Evolutionary conservation across 2,888 invertebrate species (phyloP).

Genomic region (Epistrophella euchroma): DNA sequence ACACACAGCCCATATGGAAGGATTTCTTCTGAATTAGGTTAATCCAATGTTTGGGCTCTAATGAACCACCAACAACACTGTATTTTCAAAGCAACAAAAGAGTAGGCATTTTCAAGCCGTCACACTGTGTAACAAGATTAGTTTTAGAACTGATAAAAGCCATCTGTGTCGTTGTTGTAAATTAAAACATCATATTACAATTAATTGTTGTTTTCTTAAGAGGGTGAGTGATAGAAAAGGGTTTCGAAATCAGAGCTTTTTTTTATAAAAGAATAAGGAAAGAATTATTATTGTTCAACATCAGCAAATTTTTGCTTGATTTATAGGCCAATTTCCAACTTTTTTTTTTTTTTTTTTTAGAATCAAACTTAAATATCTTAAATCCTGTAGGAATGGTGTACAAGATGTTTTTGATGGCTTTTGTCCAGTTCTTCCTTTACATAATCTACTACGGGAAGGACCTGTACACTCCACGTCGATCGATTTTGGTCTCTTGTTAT

Average conservation of each 20-base stretch:
- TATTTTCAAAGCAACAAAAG: slow-evolving; percentile 18
- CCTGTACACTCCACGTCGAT: not conserved
- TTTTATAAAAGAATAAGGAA: not conserved
- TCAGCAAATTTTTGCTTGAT: not conserved
- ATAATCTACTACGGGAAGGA: not conserved
- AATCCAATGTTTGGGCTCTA: slow-evolving; percentile 71
- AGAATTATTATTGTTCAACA: not conserved
- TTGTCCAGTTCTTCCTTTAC: not conserved
- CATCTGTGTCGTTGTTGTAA: slow-evolving; percentile 54
- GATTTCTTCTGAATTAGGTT: slow-evolving; percentile 69
- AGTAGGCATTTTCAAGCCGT: slow-evolving; percentile 24
- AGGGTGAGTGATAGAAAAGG: slow-evolving; percentile 17
- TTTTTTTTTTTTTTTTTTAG: not conserved
- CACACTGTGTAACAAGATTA: slow-evolving; percentile 61
- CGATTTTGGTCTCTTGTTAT: not conserved
- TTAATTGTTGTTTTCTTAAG: slow-evolving; percentile 63
- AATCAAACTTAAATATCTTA: not conserved
- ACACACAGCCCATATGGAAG: slow-evolving; percentile 65
- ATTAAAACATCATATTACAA: slow-evolving; percentile 73
- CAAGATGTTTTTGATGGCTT: not conserved
- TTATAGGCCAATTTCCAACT: not conserved
- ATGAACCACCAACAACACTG: slow-evolving; percentile 66
- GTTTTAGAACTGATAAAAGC: slow-evolving; percentile 58
- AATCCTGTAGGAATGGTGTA: not conserved
- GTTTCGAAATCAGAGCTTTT: slow-evolving; percentile 22